phyloP scores from a whole-genome alignment of 2,113 vertebrate genomes.

The Chaetodon auriga region DNA sequence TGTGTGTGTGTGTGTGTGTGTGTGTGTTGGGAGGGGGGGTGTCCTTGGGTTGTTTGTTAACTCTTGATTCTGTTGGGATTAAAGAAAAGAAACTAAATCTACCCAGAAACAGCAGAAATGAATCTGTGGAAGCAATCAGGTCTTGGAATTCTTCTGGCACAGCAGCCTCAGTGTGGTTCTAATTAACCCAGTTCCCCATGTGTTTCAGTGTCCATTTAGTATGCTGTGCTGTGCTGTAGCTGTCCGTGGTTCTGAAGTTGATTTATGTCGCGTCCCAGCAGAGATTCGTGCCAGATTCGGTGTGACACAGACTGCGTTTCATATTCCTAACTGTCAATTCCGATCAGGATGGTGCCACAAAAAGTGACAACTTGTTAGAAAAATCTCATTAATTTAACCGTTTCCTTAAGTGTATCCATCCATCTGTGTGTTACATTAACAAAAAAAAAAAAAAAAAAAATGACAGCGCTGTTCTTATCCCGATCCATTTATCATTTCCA shows the following conservation, averaged over 20 bases:
- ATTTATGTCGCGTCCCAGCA: slow-evolving; percentile 65
- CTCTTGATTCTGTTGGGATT: neutral
- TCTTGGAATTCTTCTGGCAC: slow-evolving; percentile 27
- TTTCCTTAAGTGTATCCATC: slow-evolving; percentile 38
- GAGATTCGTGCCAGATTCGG: slow-evolving; percentile 55
- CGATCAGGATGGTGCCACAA: slow-evolving; percentile 30
- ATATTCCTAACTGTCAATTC: slow-evolving; percentile 54
- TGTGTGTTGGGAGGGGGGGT: too few species aligned
- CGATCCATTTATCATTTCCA: slow-evolving; percentile 27
- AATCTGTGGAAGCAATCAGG: slow-evolving; percentile 45
- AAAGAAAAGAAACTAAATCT: slow-evolving; percentile 2
- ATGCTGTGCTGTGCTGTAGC: slow-evolving; percentile 56
- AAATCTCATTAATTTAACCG: slow-evolving; percentile 37
- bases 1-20: too few species aligned
- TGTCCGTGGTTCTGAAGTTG: slow-evolving; percentile 67
- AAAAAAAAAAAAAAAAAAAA: neutral
- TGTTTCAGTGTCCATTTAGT: slow-evolving; percentile 60
- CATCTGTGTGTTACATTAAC: slow-evolving; percentile 15
- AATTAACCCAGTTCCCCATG: slow-evolving; percentile 70
- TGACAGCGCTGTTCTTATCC: neutral
- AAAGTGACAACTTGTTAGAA: slow-evolving; percentile 49
- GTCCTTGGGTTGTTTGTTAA: slow-evolving; percentile 5
- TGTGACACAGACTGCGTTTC: slow-evolving; percentile 40
- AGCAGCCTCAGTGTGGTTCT: slow-evolving; percentile 55
- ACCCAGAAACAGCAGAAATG: slow-evolving; percentile 36